A percentile compares a stretch with the other conserved stretches of the same genome.
phyloP scores from a whole-genome alignment of 2,113 vertebrate species.

The Todiramphus chloris region DNA sequence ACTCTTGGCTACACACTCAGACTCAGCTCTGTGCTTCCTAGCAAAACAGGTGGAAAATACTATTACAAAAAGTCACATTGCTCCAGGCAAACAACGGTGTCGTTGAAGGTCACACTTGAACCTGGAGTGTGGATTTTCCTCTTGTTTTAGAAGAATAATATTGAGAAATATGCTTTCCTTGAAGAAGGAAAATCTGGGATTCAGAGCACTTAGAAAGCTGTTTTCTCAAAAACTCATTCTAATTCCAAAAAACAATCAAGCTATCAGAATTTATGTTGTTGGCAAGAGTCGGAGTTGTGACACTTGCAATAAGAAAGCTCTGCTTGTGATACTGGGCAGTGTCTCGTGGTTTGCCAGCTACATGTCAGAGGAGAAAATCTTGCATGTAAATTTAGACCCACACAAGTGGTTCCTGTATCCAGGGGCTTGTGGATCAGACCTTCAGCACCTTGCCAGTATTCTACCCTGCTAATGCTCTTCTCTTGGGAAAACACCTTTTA shows the following conservation, averaged over 20 bases:
- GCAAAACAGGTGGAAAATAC: background rate
- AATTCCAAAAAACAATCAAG: background rate
- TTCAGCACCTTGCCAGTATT: background rate
- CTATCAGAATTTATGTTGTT: background rate
- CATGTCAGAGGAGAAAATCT: constrained; percentile 15
- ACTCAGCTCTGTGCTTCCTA: background rate
- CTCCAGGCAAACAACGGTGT: background rate
- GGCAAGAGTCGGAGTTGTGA: background rate
- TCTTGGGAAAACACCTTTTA: background rate
- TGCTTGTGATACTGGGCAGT: background rate
- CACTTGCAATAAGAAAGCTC: constrained; percentile 5
- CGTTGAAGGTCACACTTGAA: background rate
- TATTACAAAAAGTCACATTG: background rate
- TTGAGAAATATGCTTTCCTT: background rate
- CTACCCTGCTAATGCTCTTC: background rate
- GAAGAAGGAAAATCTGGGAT: background rate
- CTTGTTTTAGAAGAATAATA: background rate
- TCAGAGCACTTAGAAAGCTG: background rate
- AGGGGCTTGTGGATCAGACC: background rate
- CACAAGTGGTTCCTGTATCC: constrained; percentile 2
- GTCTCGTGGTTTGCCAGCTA: background rate
- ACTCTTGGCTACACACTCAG: background rate
- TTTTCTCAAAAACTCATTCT: background rate
- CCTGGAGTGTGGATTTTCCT: background rate
- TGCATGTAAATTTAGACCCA: constrained; percentile 10